Percentiles rank a stretch among this genome's conserved stretches.
These are phyloP conservation scores for Caenorhabditis sulstoni DNA, from an alignment of 2,888 invertebrate species.

Conservation along the genomic window DNA sequence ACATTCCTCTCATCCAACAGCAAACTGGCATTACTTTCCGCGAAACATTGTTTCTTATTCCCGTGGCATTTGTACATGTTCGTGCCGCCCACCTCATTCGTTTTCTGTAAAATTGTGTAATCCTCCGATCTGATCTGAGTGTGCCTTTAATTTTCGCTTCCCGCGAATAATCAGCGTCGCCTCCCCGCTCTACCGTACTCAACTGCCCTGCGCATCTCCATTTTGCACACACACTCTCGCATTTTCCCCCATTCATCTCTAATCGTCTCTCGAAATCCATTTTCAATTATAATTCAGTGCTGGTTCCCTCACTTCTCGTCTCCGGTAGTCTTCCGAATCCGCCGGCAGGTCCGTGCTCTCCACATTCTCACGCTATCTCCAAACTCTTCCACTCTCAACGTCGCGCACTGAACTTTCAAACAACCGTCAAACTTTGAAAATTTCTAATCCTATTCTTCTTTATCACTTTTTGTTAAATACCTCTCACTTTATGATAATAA, in stretches of 20 bases:
- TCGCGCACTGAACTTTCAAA: not conserved
- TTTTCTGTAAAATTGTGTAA: not conserved
- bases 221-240: constrained; percentile 13
- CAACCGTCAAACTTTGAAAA: not conserved
- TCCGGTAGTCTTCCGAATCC: constrained; percentile 33
- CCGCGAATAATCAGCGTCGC: not conserved
- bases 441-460: not conserved
- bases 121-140: not conserved
- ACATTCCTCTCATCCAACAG: constrained; percentile 17
- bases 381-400: not conserved
- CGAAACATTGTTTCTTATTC: not conserved
- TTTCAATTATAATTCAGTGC: constrained; percentile 24
- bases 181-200: too few species aligned
- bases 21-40: constrained; percentile 8
- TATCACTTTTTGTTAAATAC: not conserved
- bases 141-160: not conserved
- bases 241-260: not conserved
- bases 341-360: constrained; percentile 38
- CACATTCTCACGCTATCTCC: not conserved
- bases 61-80: not conserved
- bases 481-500: not conserved
- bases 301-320: constrained; percentile 39
- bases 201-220: constrained; percentile 42
- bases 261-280: not conserved
- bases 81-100: not conserved